Evolutionary conservation across 2,113 vertebrate species (phyloP), one percentile per base, ranked within the genome.

Genomic region (Myrmecophaga tridactyla): DNA sequence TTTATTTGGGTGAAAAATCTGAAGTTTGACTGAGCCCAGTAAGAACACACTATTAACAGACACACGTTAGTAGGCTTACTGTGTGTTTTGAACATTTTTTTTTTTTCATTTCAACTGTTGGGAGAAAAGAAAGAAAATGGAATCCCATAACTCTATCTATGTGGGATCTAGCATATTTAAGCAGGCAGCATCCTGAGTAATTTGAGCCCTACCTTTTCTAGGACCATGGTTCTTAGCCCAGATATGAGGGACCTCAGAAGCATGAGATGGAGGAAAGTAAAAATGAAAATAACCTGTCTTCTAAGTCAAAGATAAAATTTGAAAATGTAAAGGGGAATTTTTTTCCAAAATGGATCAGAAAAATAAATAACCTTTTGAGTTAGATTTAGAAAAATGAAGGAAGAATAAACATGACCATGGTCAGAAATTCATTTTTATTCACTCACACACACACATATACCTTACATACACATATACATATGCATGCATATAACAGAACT

Each of bases 371-470:
- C 83, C 20, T 73, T 77, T 77, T 85, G 56, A 60, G 31, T 86
- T 58, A 34, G 29, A 60, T 87, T 87, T 82, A 58, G 83, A 76
- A 94, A 86, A 94, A 69, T 86, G 25, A 41, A 53, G 36, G 46
- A 70, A 39, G 34, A 65, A 69, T 94, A 72, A 92, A 86, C 41
- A 67, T 73, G 65, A 78, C 31, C 29, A 12, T 69, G 11, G 39
- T 69, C 36, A 87, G 41, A 82, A 82, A 73, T 90, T 77, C 25
- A 92, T 48, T 81, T 91, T 94, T 88, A 81, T 88, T 90, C 13
- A 73, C 21, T 83, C 86, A n/a, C 3, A 31, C 43, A 25, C 27
- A 6, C 1, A 53, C 14, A 43, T 3, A 39, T 3, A 39, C 0
- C n/a, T n/a, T n/a, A 41, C 29, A 73, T 14, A 69, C 7, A 62